Percentiles rank a stretch among this genome's conserved stretches.
Conservation (phyloP, 2,888 invertebrate genomes). For the Nemotelus nigrinus region DNA sequence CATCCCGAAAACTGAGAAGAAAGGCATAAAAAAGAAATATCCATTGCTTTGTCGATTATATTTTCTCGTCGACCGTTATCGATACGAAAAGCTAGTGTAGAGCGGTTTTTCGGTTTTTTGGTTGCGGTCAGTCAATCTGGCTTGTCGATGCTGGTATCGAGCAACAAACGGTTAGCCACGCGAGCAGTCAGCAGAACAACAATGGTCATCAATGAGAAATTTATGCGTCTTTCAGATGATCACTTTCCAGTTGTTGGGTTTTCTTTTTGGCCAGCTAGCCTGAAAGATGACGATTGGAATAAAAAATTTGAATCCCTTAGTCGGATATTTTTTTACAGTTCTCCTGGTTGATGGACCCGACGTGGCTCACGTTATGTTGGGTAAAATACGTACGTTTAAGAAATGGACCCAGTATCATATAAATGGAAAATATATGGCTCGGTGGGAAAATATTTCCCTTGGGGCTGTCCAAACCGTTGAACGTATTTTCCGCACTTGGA, state of each 20-base stretch:
- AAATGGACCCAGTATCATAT: conserved; percentile 35
- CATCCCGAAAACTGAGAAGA: not conserved
- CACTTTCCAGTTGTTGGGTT: not conserved
- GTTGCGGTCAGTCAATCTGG: conserved; percentile 38
- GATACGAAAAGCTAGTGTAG: not conserved
- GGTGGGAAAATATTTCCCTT: conserved; percentile 42
- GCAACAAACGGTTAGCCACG: conserved; percentile 24
- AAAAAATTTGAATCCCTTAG: conserved; percentile 40
- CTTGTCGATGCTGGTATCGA: not conserved
- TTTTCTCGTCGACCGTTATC: not conserved
- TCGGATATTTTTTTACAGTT: conserved; percentile 41
- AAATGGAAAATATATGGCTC: conserved; percentile 47
- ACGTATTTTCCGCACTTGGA: no score
- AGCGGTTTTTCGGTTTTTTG: conserved; percentile 8
- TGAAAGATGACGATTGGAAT: not conserved
- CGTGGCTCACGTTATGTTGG: no score
- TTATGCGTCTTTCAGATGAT: conserved; percentile 28
- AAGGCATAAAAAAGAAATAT: conserved; percentile 27
- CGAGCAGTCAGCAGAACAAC: not conserved
- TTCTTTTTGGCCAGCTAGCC: not conserved
- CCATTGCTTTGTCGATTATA: conserved; percentile 9
- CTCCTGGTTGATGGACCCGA: conserved; percentile 36
- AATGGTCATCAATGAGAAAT: conserved; percentile 29
- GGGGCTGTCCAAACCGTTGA: not conserved
- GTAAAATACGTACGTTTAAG: no score